Evolutionary conservation across 2,113 vertebrate species (phyloP).

Genomic region (Spilogale gracilis): DNA sequence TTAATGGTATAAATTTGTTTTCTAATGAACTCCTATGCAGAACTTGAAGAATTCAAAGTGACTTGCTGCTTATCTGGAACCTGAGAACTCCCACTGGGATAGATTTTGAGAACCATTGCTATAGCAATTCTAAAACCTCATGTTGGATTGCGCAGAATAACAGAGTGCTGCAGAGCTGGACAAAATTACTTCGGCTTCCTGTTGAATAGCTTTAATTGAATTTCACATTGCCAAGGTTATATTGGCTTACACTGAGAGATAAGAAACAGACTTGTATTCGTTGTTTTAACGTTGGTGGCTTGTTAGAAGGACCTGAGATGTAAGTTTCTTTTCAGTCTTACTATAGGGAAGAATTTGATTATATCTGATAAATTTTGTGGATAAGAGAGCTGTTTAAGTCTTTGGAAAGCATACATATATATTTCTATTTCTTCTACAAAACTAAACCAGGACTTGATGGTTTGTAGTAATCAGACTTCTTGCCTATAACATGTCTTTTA

Average conservation of each 20-base stretch:
- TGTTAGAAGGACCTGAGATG: not conserved
- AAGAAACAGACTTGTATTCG: not conserved
- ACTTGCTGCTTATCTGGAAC: not conserved
- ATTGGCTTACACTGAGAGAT: not conserved
- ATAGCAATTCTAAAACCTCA: not conserved
- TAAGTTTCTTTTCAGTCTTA: not conserved
- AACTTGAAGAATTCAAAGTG: not conserved
- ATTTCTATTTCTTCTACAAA: not conserved
- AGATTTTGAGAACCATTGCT: not conserved
- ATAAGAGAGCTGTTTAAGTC: not conserved
- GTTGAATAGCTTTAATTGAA: slow-evolving; percentile 28
- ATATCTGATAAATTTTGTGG: not conserved
- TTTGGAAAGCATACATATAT: not conserved
- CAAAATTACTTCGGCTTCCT: not conserved
- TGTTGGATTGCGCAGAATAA: not conserved
- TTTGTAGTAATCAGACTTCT: not conserved
- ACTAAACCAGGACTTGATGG: not conserved
- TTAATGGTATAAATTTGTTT: not conserved
- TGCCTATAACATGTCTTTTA: not conserved
- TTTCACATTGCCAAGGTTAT: not conserved
- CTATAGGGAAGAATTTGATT: not conserved
- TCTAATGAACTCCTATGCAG: not conserved
- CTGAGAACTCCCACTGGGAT: not conserved
- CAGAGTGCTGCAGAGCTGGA: not conserved
- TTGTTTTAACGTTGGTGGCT: not conserved